Evolutionary conservation across 2,113 vertebrate species (phyloP), one percentile per base, ranked within the genome.

Genomic region (Xenopus laevis): DNA sequence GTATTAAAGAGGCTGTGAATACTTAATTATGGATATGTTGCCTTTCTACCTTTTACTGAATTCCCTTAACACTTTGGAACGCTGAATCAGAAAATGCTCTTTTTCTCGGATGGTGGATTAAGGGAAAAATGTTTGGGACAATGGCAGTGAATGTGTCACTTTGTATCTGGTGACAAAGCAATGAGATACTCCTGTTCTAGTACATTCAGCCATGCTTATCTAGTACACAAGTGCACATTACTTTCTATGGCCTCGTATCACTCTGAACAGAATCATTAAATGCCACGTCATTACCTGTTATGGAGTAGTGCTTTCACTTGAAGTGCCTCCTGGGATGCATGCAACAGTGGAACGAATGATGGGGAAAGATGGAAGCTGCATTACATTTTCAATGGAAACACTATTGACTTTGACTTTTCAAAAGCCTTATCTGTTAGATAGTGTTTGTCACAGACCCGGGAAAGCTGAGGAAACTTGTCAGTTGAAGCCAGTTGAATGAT

Each of bases 251-350:
- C 86, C 90, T 86, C 81, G 94, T 93, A 98, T 98, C 94, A 92
- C 93, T 96, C 91, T 95, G 94, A 96, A 98, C 97, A 98, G 95
- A 96, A 96, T 98, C 96, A 98, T 99, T 99, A 98, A 98, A 98
- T 95, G 94, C 93, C 95, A 94, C 89, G 96, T 98, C 96, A 95
- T 96, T 96, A 95, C 93, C 92, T 91, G 95, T 99, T 98, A 98
- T 92, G 92, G 95, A 95, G 93, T 90, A 91, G 89, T 91, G 90
- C 93, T 89, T 91, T 90, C 86, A 91, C 91, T 93, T 89, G 90
- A 86, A 87, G 81, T 86, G 90, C 89, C 94, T 91, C 94, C 81
- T 78, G 94, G 92, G 95, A 94, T 83, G 62, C 72, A 72, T 65
- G 89, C 88, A 89, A 84, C 86, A 83, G 87, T 83, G 74, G 74